Base-by-base conservation (phyloP, 37 sponge, comb jelly and placozoan genomes). In the Aphrocallistes beatrix region DNA sequence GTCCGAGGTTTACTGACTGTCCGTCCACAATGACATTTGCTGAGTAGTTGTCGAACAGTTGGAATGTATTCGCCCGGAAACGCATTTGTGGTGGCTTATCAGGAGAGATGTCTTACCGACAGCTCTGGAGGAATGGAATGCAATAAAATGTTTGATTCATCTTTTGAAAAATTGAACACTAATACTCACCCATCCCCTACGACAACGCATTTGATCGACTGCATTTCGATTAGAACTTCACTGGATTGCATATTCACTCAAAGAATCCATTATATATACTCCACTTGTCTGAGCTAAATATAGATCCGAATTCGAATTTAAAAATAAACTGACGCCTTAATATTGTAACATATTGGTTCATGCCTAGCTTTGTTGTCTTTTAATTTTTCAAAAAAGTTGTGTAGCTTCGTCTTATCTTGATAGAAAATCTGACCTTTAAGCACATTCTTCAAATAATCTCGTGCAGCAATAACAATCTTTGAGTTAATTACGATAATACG, bases 31-130 rank as follows among this genome's bases (percentile, higher is more conserved):
- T 88, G 6, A 91, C 91, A 88, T 91, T 91, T 30, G 91, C 91
- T 38, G 88, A 89, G 83, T 91, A 91, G 85, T 91, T 91, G 37
- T 91, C 91, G 82, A 91, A 85, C 87, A 42, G 87, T 86, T 8
- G 87, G 87, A 28, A 86, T 83, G 84, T 86, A 86, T 38, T 86
- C 87, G 1, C 87, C 87, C 19, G 87, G 87, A 8, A 86, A 83
- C 0, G 87, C 87, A 38, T 86, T 86, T 0, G 87, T 86, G 16
- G 87, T 86, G 87, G 86, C 97, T 96, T 90, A 96, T 96, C n/a
- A 96, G 88, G 37, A 96, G 91, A 40, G 95, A 96, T 6, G 97
- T 96, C 48, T 96, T 96, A 92, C 97, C 97, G 37, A 96, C 97
- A 51, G 97, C 97, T 30, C 96, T 96, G 88, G 37, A 84, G 83